A percentile compares a stretch with the other conserved stretches of the same genome.
Evolutionary conservation across 2,113 vertebrate genomes (phyloP).

Genomic region (Syngnathus scovelli): DNA sequence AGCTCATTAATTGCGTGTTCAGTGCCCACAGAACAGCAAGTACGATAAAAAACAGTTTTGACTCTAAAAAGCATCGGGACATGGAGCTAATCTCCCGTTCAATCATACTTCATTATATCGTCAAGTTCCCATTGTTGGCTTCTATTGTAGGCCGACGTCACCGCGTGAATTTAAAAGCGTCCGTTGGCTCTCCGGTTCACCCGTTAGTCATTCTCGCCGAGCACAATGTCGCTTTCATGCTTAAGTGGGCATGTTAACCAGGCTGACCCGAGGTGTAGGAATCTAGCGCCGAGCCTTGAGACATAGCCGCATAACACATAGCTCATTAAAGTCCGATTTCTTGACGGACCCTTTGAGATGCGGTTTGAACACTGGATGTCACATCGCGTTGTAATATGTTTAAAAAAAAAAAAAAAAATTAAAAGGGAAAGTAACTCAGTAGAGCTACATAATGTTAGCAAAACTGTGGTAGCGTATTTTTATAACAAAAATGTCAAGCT

Average conservation of each 20-base stretch:
- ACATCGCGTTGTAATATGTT: no score
- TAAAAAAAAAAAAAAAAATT: no score
- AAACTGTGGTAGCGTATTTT: no score
- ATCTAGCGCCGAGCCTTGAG: conserved; percentile 30
- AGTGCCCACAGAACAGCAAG: no score
- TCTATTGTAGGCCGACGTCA: background rate
- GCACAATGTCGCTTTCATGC: conserved; percentile 12
- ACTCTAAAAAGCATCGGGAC: background rate
- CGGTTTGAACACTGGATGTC: no score
- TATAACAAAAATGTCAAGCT: no score
- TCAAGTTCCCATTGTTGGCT: background rate
- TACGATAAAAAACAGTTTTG: background rate
- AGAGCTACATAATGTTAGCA: no score
- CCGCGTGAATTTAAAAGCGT: no score
- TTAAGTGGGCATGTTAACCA: conserved; percentile 35
- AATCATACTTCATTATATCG: background rate
- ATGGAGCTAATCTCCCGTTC: background rate
- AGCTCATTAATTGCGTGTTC: no score
- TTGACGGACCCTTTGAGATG: conserved; percentile 25
- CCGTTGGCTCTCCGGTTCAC: background rate
- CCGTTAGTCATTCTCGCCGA: background rate
- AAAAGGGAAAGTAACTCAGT: no score
- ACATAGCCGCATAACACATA: conserved; percentile 28
- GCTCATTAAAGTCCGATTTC: conserved; percentile 57
- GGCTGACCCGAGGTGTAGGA: conserved; percentile 31